Base-by-base conservation (phyloP, 2,888 invertebrate species). In the Diplolepis rosae region DNA sequence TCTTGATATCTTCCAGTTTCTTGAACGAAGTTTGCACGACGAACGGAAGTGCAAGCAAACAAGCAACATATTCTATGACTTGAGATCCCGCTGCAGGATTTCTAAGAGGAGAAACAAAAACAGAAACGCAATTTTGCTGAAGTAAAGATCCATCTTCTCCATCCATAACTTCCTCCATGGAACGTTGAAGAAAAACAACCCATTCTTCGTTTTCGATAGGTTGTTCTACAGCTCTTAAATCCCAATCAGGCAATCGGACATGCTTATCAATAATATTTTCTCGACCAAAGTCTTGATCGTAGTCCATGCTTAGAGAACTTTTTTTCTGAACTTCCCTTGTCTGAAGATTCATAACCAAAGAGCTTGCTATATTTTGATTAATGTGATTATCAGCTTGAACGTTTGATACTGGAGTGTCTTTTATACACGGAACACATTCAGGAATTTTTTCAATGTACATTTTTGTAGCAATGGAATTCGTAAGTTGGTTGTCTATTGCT, bases 171-270 rank as follows among this genome's bases (percentile, higher is more conserved):
- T 96, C 96, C 85, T 94, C 94, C 88, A 95, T 95, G 15, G 95
- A 94, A 11, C 93, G 92, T 82, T 94, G 93, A 0, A 96, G 89
- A 87, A 96, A 96, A 0, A 94, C 95, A 75, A 95, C 90, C 96
- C 96, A 96, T 88, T 96, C 96, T 76, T 96, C 96, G 77, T 94
- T 92, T 87, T 96, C 95, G 72, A 96, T 94, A 2, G 94, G 93
- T 27, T 88, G 86, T 28, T 89, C 89, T 0, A 84, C 73, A 6
- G 83, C 80, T n/a, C 77, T 76, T 0, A 85, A 83, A 50, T 83
- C 81, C 85, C 86, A 87, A 66, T 86, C 85, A 0, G 82, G 76
- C 22, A 86, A 70, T 69, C 84, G 74, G 4, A 69, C 61, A 2
- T 74, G 74, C 11, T 80, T 80, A 7, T 76, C 70, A 3, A 39